Evolutionary conservation across 2,113 vertebrate genomes (phyloP), one percentile per base, ranked within the genome.

Genomic region (Trogon melanurus): DNA sequence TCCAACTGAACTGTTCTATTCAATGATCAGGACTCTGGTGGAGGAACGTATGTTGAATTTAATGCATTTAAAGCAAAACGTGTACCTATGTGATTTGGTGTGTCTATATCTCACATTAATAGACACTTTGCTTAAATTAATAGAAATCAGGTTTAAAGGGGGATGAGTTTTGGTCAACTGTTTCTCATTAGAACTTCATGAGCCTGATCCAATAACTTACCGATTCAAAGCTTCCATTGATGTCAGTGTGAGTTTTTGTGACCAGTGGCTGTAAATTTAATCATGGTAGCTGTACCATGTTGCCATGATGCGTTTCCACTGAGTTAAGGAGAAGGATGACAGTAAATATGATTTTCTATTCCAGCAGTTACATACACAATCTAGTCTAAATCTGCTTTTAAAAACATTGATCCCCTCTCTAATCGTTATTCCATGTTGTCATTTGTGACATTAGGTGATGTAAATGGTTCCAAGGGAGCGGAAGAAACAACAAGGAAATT

Each of bases 381-480:
- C 16, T 74, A 62, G 34, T 54, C n/a, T 69, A 76, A 95, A 47
- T 57, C 18, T 50, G 25, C 16, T 58, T 72, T 65, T 58, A 1
- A 84, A 94, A 91, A 79, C 58, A 83, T 82, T 14, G 51, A 66
- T 82, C 51, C 30, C 58, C 12, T 79, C 32, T 79, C 65, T 91
- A 85, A 41, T 58, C 47, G 34, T 86, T 93, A 71, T 91, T 97
- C 87, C 91, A 32, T 85, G 66, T 36, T 89, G 81, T 89, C 84
- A 93, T 92, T 91, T 83, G 71, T 93, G 85, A 95, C 87, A 71
- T 96, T 96, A 89, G 62, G 23, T 72, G 78, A 50, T 3, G 27
- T 51, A 78, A 80, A 64, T 74, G 23, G 22, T 91, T 95, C 69
- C 70, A 84, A 79, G 34, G 45, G 32, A 87, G 50, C 10, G 86